Base-by-base conservation (phyloP, 2,113 vertebrate genomes). In the Nansenia antarctica region DNA sequence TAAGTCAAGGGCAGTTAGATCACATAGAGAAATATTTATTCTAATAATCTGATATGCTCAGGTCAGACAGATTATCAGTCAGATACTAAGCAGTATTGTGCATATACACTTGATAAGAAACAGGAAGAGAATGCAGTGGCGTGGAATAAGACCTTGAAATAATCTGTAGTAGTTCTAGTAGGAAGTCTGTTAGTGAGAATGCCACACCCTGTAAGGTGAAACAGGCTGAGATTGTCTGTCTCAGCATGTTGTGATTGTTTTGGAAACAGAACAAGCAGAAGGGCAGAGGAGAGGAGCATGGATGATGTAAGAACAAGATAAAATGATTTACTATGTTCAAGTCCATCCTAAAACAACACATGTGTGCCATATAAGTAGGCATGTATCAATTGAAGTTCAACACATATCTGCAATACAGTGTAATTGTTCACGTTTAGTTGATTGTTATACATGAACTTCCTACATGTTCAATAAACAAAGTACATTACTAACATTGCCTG, bases 191-290 rank as follows among this genome's bases (percentile, higher is more conserved):
- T 37, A 37, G 32, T 24, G 14, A 69, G 75, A 67, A 55, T 27
- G 20, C 45, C 45, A 35, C 42, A 45, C 31, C 73, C 67, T 31
- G 37, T 1, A 53, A 72, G 27, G 64, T 68, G 68, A 37, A 60
- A 76, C 47, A 22, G 58, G 24, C 27, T 78, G 74, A 82, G 71
- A 81, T 72, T 64, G 62, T 26, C 57, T 7, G 20, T 72, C 79
- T 87, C 81, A 83, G 84, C 72, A 42, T 65, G n/a, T 55, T 62
- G 35, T 32, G 78, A 75, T 70, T 90, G 88, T 89, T 90, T 88
- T 87, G 88, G 82, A 80, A 90, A 89, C 86, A 89, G 54, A 2
- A 2, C 15, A 52, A 11, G 9, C 59, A 49, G 62, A 74, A n/a
- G 69, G 76, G 54, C 49, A 72, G 29, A 58, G 15, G 30, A 59